Percentiles rank a stretch among this genome's conserved stretches.
phyloP scores from a whole-genome alignment of 1,140 invertebrate species.

The Hylyphantes graminicola region DNA sequence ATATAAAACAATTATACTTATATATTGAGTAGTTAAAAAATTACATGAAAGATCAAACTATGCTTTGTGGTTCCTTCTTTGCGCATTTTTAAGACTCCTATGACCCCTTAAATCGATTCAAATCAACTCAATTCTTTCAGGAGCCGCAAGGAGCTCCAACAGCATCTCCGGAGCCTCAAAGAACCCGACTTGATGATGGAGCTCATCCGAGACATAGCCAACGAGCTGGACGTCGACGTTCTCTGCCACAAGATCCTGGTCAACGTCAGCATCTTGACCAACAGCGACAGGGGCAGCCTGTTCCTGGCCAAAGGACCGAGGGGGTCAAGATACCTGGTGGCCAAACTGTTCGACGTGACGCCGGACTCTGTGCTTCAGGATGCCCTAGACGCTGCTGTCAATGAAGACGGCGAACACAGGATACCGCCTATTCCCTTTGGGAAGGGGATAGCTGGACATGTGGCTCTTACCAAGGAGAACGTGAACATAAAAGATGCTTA shows the following conservation, averaged over 20 bases:
- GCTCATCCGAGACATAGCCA: constrained; percentile 90
- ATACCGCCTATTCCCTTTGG: constrained; percentile 81
- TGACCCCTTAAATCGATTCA: background rate
- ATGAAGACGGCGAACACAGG: constrained; percentile 76
- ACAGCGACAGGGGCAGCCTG: constrained; percentile 86
- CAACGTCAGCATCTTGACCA: constrained; percentile 87
- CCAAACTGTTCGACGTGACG: constrained; percentile 92
- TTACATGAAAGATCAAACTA: too few relatives aligned
- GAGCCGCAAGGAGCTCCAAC: constrained; percentile 33
- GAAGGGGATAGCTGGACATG: constrained; percentile 88
- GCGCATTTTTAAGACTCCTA: too few relatives aligned
- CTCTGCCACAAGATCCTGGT: constrained; percentile 94
- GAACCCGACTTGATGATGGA: constrained; percentile 82
- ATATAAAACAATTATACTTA: too few relatives aligned
- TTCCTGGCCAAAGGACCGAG: constrained; percentile 85
- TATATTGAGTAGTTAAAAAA: too few relatives aligned
- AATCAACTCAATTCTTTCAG: background rate
- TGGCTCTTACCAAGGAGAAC: constrained; percentile 86
- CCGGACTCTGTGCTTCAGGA: constrained; percentile 86
- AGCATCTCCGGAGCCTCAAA: constrained; percentile 60
- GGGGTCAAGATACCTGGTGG: constrained; percentile 82
- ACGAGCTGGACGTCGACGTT: constrained; percentile 91
- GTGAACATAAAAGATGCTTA: constrained; percentile 94
- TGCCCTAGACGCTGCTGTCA: constrained; percentile 76
- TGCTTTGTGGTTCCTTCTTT: too few relatives aligned